Percentiles rank a stretch among this genome's conserved stretches.
phyloP scores from a whole-genome alignment of 2,113 vertebrate species.

The Catagonus wagneri region DNA sequence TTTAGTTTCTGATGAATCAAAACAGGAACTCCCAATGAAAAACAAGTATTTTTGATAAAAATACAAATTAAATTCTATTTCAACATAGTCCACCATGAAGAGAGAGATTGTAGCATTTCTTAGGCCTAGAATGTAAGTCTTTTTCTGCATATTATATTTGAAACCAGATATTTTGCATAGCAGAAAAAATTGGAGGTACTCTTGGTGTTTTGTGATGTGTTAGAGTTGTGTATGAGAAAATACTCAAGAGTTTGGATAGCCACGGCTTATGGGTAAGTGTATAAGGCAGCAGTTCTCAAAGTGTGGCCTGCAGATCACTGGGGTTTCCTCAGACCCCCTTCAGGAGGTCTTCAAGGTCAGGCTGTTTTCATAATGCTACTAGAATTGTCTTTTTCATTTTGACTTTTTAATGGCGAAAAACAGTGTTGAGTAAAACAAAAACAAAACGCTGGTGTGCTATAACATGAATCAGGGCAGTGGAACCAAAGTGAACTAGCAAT shows the following conservation, averaged over 20 bases:
- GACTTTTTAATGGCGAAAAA: neutral
- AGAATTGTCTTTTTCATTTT: conserved; percentile 10
- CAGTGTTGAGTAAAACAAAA: neutral
- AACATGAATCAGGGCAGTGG: neutral
- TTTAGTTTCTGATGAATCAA: no score
- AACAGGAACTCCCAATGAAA: no score
- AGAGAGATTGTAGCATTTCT: neutral
- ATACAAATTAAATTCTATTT: conserved; percentile 10
- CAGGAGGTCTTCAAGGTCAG: neutral
- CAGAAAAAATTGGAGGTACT: neutral
- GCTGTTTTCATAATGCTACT: neutral
- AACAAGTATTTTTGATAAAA: conserved; percentile 11
- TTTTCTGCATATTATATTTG: neutral
- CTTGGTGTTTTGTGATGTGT: neutral
- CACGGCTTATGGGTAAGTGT: conserved; percentile 65
- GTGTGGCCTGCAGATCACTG: neutral
- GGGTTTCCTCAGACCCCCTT: neutral
- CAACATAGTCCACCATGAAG: neutral
- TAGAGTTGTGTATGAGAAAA: neutral
- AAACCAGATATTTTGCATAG: neutral
- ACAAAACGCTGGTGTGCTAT: neutral
- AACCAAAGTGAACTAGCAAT: neutral
- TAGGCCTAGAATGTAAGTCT: neutral
- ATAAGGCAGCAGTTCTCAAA: neutral
- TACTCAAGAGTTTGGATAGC: neutral